These are phyloP conservation scores for Phortica okadai DNA, from an alignment of 2,888 invertebrate genomes.

Conservation along the genomic window DNA sequence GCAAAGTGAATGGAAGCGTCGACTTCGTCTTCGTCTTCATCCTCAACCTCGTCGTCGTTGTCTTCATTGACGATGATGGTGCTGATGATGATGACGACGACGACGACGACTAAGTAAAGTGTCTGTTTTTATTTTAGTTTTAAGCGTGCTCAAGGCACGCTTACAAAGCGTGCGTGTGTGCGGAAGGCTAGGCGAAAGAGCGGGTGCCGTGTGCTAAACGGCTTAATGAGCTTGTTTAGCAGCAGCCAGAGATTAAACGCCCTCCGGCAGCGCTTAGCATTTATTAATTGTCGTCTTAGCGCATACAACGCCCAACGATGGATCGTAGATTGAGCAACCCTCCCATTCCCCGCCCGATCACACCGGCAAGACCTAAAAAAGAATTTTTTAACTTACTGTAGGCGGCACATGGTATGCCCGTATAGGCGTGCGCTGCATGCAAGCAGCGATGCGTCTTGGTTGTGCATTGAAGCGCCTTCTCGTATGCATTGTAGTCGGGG, in stretches of 20 bases:
- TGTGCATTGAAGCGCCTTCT: conserved; percentile 89
- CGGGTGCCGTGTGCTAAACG: neutral
- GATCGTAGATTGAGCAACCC: neutral
- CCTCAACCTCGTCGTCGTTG: neutral
- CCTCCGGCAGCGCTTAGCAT: neutral
- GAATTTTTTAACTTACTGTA: conserved; percentile 83
- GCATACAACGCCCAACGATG: neutral
- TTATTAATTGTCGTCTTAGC: conserved; percentile 14
- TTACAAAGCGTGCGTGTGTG: neutral
- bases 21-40: neutral
- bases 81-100: neutral
- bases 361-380: conserved; percentile 15
- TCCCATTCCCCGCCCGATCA: neutral
- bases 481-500: conserved; percentile 77
- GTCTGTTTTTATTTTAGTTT: neutral
- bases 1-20: neutral
- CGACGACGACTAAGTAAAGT: neutral
- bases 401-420: conserved; percentile 88
- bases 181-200: neutral
- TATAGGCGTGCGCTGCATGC: conserved; percentile 94
- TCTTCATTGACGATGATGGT: neutral
- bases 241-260: neutral
- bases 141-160: neutral
- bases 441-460: conserved; percentile 92
- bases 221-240: conserved; percentile 10